phyloP scores from a whole-genome alignment of 2,113 vertebrate species.

The Eidolon helvum region DNA sequence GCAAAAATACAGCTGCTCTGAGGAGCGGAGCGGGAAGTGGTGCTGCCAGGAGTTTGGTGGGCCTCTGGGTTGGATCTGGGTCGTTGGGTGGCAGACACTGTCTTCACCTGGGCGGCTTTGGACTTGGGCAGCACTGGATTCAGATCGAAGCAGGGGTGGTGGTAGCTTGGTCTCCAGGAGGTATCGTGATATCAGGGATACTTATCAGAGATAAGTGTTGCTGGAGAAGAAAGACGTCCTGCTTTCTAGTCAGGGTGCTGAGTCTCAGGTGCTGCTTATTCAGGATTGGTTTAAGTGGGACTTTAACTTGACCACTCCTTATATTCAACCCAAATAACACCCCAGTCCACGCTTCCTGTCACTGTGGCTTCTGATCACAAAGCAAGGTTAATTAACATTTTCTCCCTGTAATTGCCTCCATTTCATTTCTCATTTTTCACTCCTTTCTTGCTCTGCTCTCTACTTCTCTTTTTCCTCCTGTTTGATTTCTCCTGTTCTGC shows the following conservation, averaged over 20 bases:
- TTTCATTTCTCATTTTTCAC: not conserved
- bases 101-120: not conserved
- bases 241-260: not conserved
- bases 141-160: not conserved
- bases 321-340: not conserved
- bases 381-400: not conserved
- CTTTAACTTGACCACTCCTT: not conserved
- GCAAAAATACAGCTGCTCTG: not conserved
- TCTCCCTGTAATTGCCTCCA: not conserved
- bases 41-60: rapidly evolving
- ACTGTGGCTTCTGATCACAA: not conserved
- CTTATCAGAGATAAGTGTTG: not conserved
- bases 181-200: not conserved
- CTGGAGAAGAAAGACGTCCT: not conserved
- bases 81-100: not conserved
- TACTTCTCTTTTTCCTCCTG: not conserved
- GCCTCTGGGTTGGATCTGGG: not conserved
- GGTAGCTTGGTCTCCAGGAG: not conserved
- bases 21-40: not conserved
- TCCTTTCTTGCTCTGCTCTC: not conserved
- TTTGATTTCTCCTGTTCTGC: not conserved
- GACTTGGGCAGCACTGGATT: not conserved
- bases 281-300: not conserved
- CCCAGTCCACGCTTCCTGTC: not conserved
- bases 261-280: not conserved